Evolutionary conservation across 1,140 invertebrate genomes (phyloP).

Genomic region (Planococcus citri): DNA sequence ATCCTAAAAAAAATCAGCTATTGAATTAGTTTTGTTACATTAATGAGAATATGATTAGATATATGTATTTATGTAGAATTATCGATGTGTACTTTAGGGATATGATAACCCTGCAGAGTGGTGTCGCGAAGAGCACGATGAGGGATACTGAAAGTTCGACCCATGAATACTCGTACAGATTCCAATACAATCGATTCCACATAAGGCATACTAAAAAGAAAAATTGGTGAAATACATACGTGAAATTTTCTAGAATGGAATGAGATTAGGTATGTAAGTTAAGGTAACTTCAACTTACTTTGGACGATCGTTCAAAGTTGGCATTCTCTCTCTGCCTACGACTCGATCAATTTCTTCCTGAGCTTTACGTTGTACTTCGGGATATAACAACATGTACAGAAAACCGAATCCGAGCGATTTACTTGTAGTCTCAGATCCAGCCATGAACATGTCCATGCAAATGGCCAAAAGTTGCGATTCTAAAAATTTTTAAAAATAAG

Average conservation of each 20-base stretch:
- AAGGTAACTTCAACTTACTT: slow-evolving; percentile 36
- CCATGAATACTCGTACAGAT: slow-evolving; percentile 61
- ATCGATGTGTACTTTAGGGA: slow-evolving; percentile 58
- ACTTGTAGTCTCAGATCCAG: slow-evolving; percentile 67
- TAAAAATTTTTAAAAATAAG: no score
- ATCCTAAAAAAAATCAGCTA: slow-evolving; percentile 40
- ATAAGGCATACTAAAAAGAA: slow-evolving; percentile 47
- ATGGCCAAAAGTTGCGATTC: slow-evolving; percentile 60
- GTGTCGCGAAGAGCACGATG: slow-evolving; percentile 61
- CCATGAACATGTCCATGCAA: slow-evolving; percentile 69
- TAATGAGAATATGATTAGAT: no score
- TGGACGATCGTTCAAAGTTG: slow-evolving; percentile 51
- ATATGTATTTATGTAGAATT: no score
- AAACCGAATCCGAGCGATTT: slow-evolving; percentile 65
- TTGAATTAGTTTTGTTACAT: no score
- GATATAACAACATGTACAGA: slow-evolving; percentile 59
- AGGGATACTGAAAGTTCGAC: slow-evolving; percentile 56
- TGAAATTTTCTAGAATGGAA: no score
- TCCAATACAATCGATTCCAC: slow-evolving; percentile 64
- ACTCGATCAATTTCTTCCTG: slow-evolving; percentile 67
- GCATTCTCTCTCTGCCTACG: slow-evolving; percentile 51
- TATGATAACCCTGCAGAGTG: slow-evolving; percentile 50
- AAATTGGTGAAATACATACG: neutral
- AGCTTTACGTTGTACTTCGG: slow-evolving; percentile 63
- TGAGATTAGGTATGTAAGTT: no score